Conservation (phyloP, 2,888 invertebrate species). For the Cremastobaeus sp. region DNA sequence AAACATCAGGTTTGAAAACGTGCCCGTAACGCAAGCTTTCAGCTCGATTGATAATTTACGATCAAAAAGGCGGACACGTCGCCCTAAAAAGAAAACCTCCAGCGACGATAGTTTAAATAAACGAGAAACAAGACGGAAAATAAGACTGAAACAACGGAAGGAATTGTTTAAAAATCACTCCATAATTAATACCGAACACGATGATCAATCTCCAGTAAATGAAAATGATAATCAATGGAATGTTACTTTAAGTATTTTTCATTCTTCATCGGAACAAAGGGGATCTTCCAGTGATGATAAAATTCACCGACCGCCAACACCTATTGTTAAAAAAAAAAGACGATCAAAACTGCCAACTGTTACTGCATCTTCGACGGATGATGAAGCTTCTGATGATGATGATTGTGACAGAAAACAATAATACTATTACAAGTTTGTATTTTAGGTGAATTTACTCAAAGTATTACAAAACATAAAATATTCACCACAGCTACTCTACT, state of each 20-base stretch:
- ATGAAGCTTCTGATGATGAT: slow-evolving; percentile 77
- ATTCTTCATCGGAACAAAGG: slow-evolving; percentile 38
- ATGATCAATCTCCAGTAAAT: slow-evolving; percentile 43
- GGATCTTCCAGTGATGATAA: slow-evolving; percentile 52
- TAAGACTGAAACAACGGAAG: slow-evolving; percentile 63
- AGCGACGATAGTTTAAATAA: slow-evolving; percentile 73
- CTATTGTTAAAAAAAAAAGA: slow-evolving; percentile 75
- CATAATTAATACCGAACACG: slow-evolving; percentile 13
- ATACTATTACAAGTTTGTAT: too few relatives aligned
- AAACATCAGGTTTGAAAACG: slow-evolving; percentile 67
- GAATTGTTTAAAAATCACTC: slow-evolving; percentile 36
- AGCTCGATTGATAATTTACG: slow-evolving; percentile 73
- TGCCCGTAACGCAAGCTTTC: slow-evolving; percentile 68
- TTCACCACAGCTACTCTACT: too few relatives aligned
- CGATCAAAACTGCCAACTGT: slow-evolving; percentile 73
- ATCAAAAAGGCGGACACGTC: slow-evolving; percentile 64
- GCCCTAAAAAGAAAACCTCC: slow-evolving; percentile 67
- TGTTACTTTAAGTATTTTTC: slow-evolving; percentile 2
- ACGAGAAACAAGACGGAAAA: slow-evolving; percentile 68
- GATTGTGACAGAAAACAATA: slow-evolving; percentile 22
- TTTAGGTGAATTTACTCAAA: too few relatives aligned
- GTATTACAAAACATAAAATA: too few relatives aligned
- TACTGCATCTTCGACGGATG: slow-evolving; percentile 76
- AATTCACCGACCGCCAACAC: slow-evolving; percentile 68
- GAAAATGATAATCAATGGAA: slow-evolving; percentile 32